Evolutionary conservation across 2,113 vertebrate species (phyloP), one percentile per base, ranked within the genome.

Genomic region (Callospermophilus lateralis): DNA sequence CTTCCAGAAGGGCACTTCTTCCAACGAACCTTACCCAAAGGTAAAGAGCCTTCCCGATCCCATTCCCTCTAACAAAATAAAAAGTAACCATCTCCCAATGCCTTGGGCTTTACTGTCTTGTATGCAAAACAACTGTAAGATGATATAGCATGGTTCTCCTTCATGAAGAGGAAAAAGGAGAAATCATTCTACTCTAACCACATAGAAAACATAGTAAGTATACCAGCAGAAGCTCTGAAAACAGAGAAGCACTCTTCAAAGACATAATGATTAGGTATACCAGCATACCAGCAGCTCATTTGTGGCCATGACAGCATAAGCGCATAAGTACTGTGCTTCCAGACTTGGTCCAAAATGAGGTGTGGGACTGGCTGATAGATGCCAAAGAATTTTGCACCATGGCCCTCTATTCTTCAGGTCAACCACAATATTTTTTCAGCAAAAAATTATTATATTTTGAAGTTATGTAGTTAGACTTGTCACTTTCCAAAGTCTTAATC

Each of bases 91-190:
- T 37, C 81, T 73, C 53, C 84, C 51, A 86, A 6, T 3, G 19
- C 6, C 48, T 80, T 6, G 13, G 68, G n/a, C 58, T 91, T 95
- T 63, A 42, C 73, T 9, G 53, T 26, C 48, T 12, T 28, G 10
- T 77, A 72, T 22, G 28, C 68, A 73, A 89, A 97, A 73, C 0
- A 20, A 9, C 51, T 78, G 15, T 45, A n/a, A 85, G 37, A 51
- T 78, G 95, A 90, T 61, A 77, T 16, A 42, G 93, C 55, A 37
- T 15, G 72, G 61, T 92, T 95, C 80, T 92, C 48, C 10, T 26
- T 90, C 61, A n/a, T 24, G 70, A 90, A 83, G 63, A 84, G 58
- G 73, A 84, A 80, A 42, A 94, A 58, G 22, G 37, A 0, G n/a
- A 72, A 4, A 73, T 72, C 45, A 45, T 77, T 84, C 70, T 65